A percentile compares a stretch with the other conserved stretches of the same genome.
phyloP scores from a whole-genome alignment of 2,888 invertebrate species.

The Thymelicus lineola region DNA sequence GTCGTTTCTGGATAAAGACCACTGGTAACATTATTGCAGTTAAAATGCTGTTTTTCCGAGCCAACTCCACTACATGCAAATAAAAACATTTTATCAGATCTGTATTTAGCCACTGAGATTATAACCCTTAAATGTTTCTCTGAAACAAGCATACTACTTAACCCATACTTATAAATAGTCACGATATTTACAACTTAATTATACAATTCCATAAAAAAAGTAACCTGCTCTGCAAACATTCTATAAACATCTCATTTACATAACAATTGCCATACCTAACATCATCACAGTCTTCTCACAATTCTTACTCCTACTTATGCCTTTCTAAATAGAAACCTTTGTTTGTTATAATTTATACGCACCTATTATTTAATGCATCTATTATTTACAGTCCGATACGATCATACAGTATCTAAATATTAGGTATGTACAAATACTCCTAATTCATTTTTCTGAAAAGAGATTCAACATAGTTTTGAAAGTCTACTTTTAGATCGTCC shows the following conservation, averaged over 20 bases:
- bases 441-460: background rate
- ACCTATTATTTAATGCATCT: slow-evolving; percentile 28
- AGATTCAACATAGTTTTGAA: background rate
- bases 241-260: slow-evolving; percentile 59
- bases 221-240: slow-evolving; percentile 42
- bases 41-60: background rate
- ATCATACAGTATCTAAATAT: background rate
- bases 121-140: slow-evolving; percentile 5
- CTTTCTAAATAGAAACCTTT: slow-evolving; percentile 39
- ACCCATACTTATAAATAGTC: slow-evolving; percentile 9
- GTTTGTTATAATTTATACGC: slow-evolving; percentile 27
- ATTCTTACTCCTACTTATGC: slow-evolving; percentile 57
- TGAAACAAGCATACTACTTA: slow-evolving; percentile 7
- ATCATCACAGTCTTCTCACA: slow-evolving; percentile 84
- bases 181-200: slow-evolving; percentile 14
- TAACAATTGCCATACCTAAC: slow-evolving; percentile 67
- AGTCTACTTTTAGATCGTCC: background rate
- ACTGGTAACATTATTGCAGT: slow-evolving; percentile 5
- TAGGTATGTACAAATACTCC: slow-evolving; percentile 20
- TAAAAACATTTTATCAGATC: slow-evolving; percentile 5
- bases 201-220: slow-evolving; percentile 3
- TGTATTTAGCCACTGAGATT: slow-evolving; percentile 1
- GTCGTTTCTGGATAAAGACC: background rate
- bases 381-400: slow-evolving; percentile 34
- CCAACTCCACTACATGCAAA: background rate